Evolutionary conservation across 2,888 invertebrate genomes (phyloP).

Genomic region (Cordilura impudica): DNA sequence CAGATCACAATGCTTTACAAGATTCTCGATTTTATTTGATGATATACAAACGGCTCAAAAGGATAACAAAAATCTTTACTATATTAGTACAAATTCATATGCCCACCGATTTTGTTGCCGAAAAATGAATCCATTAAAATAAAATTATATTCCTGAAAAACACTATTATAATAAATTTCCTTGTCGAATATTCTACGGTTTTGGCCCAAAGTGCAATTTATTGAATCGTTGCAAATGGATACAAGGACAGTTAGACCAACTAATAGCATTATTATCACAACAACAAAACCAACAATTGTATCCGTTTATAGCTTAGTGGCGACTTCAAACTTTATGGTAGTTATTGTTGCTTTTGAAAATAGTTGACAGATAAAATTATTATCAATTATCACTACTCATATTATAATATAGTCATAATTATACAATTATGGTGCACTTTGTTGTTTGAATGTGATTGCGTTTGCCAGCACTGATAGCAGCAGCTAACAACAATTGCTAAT

Average conservation of each 20-base stretch:
- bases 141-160: too few species aligned
- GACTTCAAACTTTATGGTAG: constrained; percentile 22
- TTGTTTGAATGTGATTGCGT: constrained; percentile 7
- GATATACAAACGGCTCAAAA: too few species aligned
- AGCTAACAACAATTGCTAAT: constrained; percentile 11
- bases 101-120: too few species aligned
- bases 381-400: constrained; percentile 48
- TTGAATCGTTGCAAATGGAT: not conserved
- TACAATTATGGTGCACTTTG: constrained; percentile 44
- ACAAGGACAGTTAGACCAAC: not conserved
- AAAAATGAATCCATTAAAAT: too few species aligned
- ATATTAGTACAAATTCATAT: too few species aligned
- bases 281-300: constrained; percentile 12
- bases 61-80: too few species aligned
- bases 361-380: constrained; percentile 53
- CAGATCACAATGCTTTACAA: too few species aligned
- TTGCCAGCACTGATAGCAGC: not conserved
- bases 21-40: too few species aligned
- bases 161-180: too few species aligned
- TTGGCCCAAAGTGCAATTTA: not conserved
- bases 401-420: constrained; percentile 48
- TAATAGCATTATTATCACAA: constrained; percentile 15
- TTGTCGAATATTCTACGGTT: too few species aligned
- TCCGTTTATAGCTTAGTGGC: constrained; percentile 38
- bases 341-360: constrained; percentile 42